Conservation (phyloP, 2,888 invertebrate species). For the Apantesis nais region DNA sequence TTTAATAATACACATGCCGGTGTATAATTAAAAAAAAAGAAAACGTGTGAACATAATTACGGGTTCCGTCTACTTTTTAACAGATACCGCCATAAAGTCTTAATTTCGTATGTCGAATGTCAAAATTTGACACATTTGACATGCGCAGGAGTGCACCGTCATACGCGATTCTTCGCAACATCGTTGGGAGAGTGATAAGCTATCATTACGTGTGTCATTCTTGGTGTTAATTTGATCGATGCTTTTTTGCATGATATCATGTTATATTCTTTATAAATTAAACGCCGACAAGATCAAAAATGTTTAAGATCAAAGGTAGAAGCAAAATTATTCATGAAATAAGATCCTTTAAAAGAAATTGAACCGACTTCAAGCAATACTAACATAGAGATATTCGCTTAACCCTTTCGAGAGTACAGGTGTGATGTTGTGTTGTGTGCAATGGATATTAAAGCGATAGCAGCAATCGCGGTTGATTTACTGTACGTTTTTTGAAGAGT, state of each 20-base stretch:
- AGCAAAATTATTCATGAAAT: no score
- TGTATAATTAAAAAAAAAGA: constrained; percentile 73
- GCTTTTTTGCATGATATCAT: constrained; percentile 49
- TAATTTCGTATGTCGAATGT: constrained; percentile 69
- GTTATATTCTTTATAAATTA: constrained; percentile 13
- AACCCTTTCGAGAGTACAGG: no score
- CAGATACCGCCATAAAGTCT: constrained; percentile 68
- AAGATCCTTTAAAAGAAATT: no score
- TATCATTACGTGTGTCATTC: constrained; percentile 73
- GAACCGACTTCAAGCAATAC: no score
- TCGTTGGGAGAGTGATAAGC: constrained; percentile 69
- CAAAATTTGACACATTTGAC: constrained; percentile 67
- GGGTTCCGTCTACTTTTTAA: constrained; percentile 68
- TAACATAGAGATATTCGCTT: no score
- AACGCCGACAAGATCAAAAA: background rate
- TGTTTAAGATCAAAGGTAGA: background rate
- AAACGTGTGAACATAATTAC: constrained; percentile 77
- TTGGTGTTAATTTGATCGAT: constrained; percentile 60
- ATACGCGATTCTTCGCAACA: constrained; percentile 68
- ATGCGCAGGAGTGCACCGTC: constrained; percentile 60
- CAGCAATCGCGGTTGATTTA: no score
- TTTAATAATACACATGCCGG: constrained; percentile 46
- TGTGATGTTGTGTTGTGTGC: no score
- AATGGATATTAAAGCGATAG: no score
- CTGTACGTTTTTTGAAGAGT: no score